phyloP scores from a whole-genome alignment of 1,140 invertebrate genomes.

The Brachystomella parvula region DNA sequence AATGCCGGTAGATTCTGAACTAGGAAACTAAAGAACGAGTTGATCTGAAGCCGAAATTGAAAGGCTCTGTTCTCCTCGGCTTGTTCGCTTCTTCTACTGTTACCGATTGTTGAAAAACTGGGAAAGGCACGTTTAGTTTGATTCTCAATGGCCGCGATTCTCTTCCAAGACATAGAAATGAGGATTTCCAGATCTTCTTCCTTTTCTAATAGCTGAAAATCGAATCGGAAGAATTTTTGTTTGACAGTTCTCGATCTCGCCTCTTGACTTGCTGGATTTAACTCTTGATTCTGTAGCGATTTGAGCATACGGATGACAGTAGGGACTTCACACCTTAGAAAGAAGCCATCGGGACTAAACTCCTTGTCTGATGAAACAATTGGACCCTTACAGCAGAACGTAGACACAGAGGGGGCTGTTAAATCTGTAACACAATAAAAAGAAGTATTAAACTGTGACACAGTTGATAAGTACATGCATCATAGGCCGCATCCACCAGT shows the following conservation, averaged over 20 bases:
- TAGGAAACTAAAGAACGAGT: neutral
- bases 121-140: neutral
- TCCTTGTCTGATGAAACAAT: neutral
- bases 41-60: neutral
- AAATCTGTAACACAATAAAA: neutral
- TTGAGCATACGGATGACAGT: neutral
- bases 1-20: neutral
- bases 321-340: neutral
- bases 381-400: constrained; percentile 16
- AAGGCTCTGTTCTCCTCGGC: neutral
- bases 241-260: neutral
- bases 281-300: neutral
- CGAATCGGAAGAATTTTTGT: constrained; percentile 11
- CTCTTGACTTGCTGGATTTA: neutral
- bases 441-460: neutral
- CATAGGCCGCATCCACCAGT: neutral
- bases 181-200: neutral
- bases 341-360: constrained; percentile 12
- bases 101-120: neutral
- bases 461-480: neutral
- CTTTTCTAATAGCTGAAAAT: neutral
- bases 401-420: neutral
- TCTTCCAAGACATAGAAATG: neutral
- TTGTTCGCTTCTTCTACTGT: neutral
- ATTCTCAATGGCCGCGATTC: neutral